Evolutionary conservation across 2,888 invertebrate species (phyloP).

Genomic region (Melinaea marsaeus): DNA sequence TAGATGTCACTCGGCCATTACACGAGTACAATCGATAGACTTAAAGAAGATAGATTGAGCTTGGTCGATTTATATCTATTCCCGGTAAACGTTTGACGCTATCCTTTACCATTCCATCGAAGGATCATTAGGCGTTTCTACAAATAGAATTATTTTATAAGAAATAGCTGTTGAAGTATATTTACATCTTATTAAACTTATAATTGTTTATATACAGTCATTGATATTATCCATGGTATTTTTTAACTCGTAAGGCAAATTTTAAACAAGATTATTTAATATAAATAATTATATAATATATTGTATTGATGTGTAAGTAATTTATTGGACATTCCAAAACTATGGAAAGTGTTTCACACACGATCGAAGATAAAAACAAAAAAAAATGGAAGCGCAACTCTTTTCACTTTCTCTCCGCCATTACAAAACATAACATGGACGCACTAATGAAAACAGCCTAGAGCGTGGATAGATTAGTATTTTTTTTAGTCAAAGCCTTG

Average conservation of each 20-base stretch:
- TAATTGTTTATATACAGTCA: no score
- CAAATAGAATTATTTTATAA: constrained; percentile 20
- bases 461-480: constrained; percentile 33
- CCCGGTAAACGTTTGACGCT: constrained; percentile 55
- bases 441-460: constrained; percentile 33
- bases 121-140: constrained; percentile 47
- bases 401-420: constrained; percentile 20
- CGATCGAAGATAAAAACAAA: constrained; percentile 9
- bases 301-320: background rate
- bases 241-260: no score
- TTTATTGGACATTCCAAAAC: background rate
- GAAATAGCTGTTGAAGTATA: background rate
- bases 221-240: no score
- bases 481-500: constrained; percentile 38
- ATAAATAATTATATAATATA: no score
- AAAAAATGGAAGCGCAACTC: constrained; percentile 21
- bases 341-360: background rate
- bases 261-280: no score
- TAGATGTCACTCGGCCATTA: constrained; percentile 59
- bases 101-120: constrained; percentile 57
- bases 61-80: constrained; percentile 74
- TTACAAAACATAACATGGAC: constrained; percentile 11
- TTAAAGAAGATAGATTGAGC: constrained; percentile 71
- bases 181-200: no score
- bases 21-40: constrained; percentile 53